Evolutionary conservation across 2,797 vertebrate genomes (phyloP), one percentile per base, ranked within the genome.

Genomic region (Coreius guichenoti): DNA sequence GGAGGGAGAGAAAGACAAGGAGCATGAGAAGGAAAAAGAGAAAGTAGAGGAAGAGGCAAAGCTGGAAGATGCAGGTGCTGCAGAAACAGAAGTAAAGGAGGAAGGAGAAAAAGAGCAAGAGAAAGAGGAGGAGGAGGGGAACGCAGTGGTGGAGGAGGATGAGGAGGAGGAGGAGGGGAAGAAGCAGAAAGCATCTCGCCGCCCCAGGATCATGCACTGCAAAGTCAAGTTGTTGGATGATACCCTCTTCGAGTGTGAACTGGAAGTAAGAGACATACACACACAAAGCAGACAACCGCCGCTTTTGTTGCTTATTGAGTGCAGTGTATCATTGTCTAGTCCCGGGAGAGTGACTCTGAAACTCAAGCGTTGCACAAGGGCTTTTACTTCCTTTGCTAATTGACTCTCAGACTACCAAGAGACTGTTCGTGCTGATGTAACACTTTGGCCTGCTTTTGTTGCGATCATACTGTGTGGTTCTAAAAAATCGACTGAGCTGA

Each of bases 181-280:
- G 90, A 86, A 92, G 63, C 94, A 94, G 80, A 97, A 93, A 93
- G 91, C 93, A 33, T 87, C 93, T 61, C 97, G 94, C 43, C 95
- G 94, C 87, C 95, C 96, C 85, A 96, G 94, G 90, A 97, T 93
- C 92, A 96, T 99, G 96, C 95, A 96, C 91, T 97, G 98, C 93
- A 97, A 95, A 91, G 95, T 99, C 2, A 95, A 95, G n/a, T 93
- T 99, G 91, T 93, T 99, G 92, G 98, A 99, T 87, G 96, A 98
- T 86, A 92, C 96, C 68, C 88, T 95, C n/a, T 98, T 94, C 39
- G 96, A 99, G 91, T 99, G 98, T 90, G 92, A 97, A n/a, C 87
- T 99, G 90, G 98, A 99, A 80, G 98, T 99, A 94, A 96, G 96
- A 90, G 8, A 36, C 16, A 17, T 0, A 2, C 39, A 65, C 58